A percentile compares a stretch with the other conserved stretches of the same genome.
phyloP scores from a whole-genome alignment of 2,888 invertebrate species.

The Cosmorhoe ocellata region DNA sequence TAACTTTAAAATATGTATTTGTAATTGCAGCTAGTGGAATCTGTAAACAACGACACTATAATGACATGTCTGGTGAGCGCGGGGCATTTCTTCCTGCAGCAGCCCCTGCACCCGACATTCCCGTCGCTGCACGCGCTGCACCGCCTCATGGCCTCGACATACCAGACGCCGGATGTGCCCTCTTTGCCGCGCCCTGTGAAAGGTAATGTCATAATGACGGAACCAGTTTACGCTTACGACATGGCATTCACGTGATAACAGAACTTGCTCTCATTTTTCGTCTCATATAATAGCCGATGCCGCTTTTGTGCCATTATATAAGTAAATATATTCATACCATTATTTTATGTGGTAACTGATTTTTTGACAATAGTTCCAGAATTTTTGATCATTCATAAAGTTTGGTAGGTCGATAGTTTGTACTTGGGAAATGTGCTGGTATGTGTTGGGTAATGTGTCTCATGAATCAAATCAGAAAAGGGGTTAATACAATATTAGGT shows the following conservation, averaged over 20 bases:
- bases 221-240: conserved; percentile 33
- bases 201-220: conserved; percentile 73
- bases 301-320: conserved; percentile 7
- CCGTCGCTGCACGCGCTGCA: conserved; percentile 91
- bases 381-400: too few relatives aligned
- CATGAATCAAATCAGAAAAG: too few relatives aligned
- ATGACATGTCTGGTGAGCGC: conserved; percentile 93
- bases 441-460: too few relatives aligned
- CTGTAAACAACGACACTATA: conserved; percentile 95
- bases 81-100: conserved; percentile 96
- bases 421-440: too few relatives aligned
- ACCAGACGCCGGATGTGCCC: conserved; percentile 90
- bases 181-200: conserved; percentile 89
- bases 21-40: conserved; percentile 91
- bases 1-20: conserved; percentile 42
- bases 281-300: conserved; percentile 4
- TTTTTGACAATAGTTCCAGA: too few relatives aligned
- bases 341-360: too few relatives aligned
- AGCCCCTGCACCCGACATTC: conserved; percentile 97
- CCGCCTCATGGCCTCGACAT: conserved; percentile 91
- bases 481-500: too few relatives aligned
- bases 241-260: conserved; percentile 29
- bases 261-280: conserved; percentile 29
- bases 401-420: too few relatives aligned
- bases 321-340: too few relatives aligned